A percentile compares a stretch with the other conserved stretches of the same genome.
phyloP scores from a whole-genome alignment of 2,113 vertebrate genomes.

The Equus quagga region DNA sequence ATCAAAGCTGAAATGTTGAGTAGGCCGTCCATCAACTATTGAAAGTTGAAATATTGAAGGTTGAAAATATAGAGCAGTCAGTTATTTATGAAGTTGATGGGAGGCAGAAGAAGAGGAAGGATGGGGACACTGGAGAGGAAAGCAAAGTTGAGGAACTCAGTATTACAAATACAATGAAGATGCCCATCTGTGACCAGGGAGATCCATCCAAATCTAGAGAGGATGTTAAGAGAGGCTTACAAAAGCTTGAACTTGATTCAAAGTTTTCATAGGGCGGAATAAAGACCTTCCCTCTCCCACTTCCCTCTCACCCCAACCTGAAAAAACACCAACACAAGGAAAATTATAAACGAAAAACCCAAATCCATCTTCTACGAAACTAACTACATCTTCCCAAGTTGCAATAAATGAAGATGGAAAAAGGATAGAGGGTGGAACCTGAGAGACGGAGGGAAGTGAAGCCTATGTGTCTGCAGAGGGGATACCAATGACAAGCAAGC shows the following conservation, averaged over 20 bases:
- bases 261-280: neutral
- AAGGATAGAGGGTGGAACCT: neutral
- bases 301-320: accelerated
- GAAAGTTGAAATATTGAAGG: too few species aligned
- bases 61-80: neutral
- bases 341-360: neutral
- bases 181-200: neutral
- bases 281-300: neutral
- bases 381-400: neutral
- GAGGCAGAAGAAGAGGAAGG: neutral
- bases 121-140: neutral
- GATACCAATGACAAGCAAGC: neutral
- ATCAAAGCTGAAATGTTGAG: neutral
- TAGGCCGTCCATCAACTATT: too few species aligned
- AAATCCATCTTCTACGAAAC: neutral
- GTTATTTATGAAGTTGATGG: neutral
- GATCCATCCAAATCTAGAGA: neutral
- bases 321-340: neutral
- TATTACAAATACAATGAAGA: accelerated
- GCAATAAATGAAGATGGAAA: neutral
- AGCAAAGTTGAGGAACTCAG: neutral
- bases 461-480: neutral
- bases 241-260: neutral
- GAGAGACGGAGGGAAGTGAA: neutral
- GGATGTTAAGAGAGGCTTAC: neutral